Percentiles rank a stretch among this genome's conserved stretches.
These are phyloP conservation scores for Drosophila littoralis DNA, from an alignment of 1,140 invertebrate species.

Conservation along the genomic window DNA sequence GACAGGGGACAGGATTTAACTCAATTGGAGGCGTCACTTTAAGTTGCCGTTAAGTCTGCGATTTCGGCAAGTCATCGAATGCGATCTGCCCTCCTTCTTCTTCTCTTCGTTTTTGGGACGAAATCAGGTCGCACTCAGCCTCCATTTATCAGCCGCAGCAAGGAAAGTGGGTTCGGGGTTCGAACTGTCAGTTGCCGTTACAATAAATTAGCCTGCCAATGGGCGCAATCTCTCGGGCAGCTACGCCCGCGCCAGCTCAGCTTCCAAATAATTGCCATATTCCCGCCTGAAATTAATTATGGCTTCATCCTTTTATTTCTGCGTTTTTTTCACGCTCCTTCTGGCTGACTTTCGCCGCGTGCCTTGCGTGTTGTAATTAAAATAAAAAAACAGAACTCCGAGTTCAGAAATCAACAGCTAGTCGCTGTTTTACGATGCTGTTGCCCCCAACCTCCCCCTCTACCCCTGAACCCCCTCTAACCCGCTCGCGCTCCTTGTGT, in stretches of 20 bases:
- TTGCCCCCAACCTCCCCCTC: constrained; percentile 3
- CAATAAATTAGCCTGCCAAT: constrained; percentile 79
- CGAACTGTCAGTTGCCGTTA: constrained; percentile 74
- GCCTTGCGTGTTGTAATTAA: constrained; percentile 35
- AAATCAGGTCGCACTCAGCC: constrained; percentile 69
- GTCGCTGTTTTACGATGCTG: constrained; percentile 36
- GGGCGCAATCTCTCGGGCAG: constrained; percentile 26
- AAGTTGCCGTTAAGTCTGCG: constrained; percentile 76
- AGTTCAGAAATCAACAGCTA: constrained; percentile 38
- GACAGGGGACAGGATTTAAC: not conserved
- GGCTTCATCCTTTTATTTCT: constrained; percentile 34
- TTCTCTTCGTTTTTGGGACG: constrained; percentile 6
- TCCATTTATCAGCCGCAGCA: constrained; percentile 66
- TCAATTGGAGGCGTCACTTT: constrained; percentile 65
- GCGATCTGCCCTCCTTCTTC: constrained; percentile 5
- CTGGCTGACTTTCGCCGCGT: constrained; percentile 31
- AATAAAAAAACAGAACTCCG: constrained; percentile 5
- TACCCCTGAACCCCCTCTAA: not conserved
- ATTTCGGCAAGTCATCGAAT: constrained; percentile 64
- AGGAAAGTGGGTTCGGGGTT: constrained; percentile 60
- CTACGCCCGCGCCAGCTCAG: constrained; percentile 39
- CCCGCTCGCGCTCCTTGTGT: constrained; percentile 27
- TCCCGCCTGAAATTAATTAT: constrained; percentile 43
- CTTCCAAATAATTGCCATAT: not conserved
- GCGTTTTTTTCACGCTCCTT: not conserved